Base-by-base conservation (phyloP, 2,113 vertebrate genomes). In the Lepidothrix coronata region DNA sequence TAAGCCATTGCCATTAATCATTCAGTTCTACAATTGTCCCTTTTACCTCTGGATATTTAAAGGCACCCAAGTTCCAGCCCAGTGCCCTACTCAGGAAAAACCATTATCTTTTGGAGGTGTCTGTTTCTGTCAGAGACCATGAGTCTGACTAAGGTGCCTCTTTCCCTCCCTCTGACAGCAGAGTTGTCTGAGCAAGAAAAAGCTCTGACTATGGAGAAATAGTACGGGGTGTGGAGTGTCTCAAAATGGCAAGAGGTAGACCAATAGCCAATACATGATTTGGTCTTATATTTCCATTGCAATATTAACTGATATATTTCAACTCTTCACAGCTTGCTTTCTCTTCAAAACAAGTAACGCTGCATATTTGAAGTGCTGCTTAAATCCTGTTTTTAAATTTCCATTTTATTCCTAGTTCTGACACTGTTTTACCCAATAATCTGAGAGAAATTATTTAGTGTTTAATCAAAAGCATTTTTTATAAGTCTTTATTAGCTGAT, bases 221-320 rank as follows among this genome's bases (percentile, higher is more conserved):
- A 43, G 25, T 21, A 11, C 2, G 1, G 39, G 30, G 11, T 0
- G 0, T 55, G 52, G 19, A 74, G 35, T 78, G 12, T 31, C 49
- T 91, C 71, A 61, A 15, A 93, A 78, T 17, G 16, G n/a, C 46
- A 85, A 73, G 87, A 76, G 20, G 37, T 20, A 72, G 52, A 76
- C 27, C 15, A 52, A 2, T 43, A 37, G 43, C 52, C 22, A 41
- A 2, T 74, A 22, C 31, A 7, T 23, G 5, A 55, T 49, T 70
- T 65, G 22, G 15, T 81, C 27, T 87, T 77, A 33, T 9, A 51
- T 66, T 27, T 83, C 58, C 1, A 0, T 61, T 93, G 31, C n/a
- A 12, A 4, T 67, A 37, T 62, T 75, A 62, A 33, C 31, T 89
- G 54, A 31, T 82, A 44, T 15, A 14, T 31, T 85, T 65, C 35